Base-by-base conservation (phyloP, 2,888 invertebrate species). In the Mythimna impura region DNA sequence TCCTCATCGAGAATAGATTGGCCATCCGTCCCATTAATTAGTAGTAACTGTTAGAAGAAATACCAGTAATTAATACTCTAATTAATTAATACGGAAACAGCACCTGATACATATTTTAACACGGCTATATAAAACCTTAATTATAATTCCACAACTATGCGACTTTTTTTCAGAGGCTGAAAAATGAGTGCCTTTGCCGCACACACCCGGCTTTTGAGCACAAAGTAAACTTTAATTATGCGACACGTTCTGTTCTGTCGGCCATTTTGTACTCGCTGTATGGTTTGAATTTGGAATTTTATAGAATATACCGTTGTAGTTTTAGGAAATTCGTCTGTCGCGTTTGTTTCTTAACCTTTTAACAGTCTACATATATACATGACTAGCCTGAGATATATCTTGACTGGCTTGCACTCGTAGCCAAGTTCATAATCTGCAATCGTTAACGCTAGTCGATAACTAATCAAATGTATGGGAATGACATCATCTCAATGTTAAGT, bases 201-300 rank as follows among this genome's bases (percentile, higher is more conserved):
- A n/a, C 60, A 71, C 66, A 61, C 81, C 71, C 71, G 58, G 69
- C 73, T 68, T 84, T 84, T 79, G 74, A 74, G 78, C 64, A 73
- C 78, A 83, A 82, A 77, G 81, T 66, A 75, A 84, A 78, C 83
- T 75, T 83, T 77, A 79, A 81, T 81, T 83, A 84, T 64, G 62
- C 69, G 36, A 61, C 65, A 67, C 63, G 65, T 65, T 65, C 22
- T 34, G 10, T 66, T 76, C 40, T 80, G 40, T 36, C 55, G 52
- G 55, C 66, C 62, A 76, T 80, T 65, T 80, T 66, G 22, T 40
- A 17, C 8, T 47, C 66, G 30, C 25, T n/a, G 17, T 17, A 62
- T 52, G 62, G 69, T 67, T 73, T 63, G 58, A 71, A 76, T 67
- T 75, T 71, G 25, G 61, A 80, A 66, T 70, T 72, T 76, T 70